Percentiles rank a stretch among this genome's conserved stretches.
phyloP scores from a whole-genome alignment of 2,113 vertebrate species.

The Nycticebus coucang region DNA sequence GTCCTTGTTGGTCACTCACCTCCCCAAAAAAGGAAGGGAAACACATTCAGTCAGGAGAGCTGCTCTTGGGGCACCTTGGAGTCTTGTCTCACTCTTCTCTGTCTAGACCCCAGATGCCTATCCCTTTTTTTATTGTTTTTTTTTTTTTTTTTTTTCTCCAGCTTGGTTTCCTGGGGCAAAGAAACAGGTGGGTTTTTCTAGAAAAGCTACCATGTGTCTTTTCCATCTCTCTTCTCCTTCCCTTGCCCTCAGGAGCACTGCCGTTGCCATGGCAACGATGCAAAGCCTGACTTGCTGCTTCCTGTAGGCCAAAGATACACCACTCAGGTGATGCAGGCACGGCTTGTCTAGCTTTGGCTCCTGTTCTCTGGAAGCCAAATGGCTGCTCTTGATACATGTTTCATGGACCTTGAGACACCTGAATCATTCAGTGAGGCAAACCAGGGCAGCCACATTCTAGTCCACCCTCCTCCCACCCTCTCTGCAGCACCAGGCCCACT shows the following conservation, averaged over 20 bases:
- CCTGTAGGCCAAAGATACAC: constrained; percentile 6
- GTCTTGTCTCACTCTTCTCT: background rate
- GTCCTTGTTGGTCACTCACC: background rate
- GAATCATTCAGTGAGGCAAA: background rate
- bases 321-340: background rate
- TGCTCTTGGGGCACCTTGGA: background rate
- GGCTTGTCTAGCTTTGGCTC: background rate
- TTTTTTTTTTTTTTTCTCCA: background rate
- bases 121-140: no score
- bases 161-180: constrained; percentile 14
- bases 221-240: background rate
- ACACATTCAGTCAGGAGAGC: background rate
- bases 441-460: background rate
- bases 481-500: no score
- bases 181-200: constrained; percentile 39
- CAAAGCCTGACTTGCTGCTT: constrained; percentile 23
- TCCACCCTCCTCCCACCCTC: background rate
- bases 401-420: background rate
- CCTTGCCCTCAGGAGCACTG: background rate
- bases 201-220: constrained; percentile 52
- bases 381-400: background rate
- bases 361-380: background rate
- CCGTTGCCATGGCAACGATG: constrained; percentile 21
- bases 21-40: background rate
- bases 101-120: background rate